Evolutionary conservation across 2,113 vertebrate species (phyloP), one percentile per base, ranked within the genome.

Genomic region (Megaleporinus macrocephalus): DNA sequence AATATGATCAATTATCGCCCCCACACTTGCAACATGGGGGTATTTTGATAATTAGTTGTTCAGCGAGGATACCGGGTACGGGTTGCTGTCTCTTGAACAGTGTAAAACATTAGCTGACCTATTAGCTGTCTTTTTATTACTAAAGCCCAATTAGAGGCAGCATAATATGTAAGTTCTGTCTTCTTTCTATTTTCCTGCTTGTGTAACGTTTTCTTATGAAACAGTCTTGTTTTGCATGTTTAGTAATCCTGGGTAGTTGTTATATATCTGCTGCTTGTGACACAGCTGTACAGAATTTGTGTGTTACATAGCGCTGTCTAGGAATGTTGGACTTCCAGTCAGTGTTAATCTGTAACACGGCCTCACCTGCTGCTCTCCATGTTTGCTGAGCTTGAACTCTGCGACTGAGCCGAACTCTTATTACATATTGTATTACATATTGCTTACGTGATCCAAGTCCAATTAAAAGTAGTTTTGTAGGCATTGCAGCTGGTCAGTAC

Each of bases 181-280:
- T 57, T 24, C 49, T 53, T 36, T 65, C 15, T 29, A 36, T 72
- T 78, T 78, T 65, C 11, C 14, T 53, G 18, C 57, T 82, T 84
- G 66, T 82, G 68, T 82, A 82, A 87, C 71, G 2, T 47, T 41
- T 76, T 73, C 22, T 15, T 27, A 41, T 53, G 66, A 78, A 44
- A 49, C 68, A 66, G 70, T 69, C 70, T 78, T 47, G 57, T 69
- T 82, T 80, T 71, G 62, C 18, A 61, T 49, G 15, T 78, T 27
- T 47, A 49, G 30, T 20, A 51, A 36, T 22, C 6, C 1, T 16
- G 18, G n/a, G 59, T 61, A 57, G 20, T 22, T 29, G 4, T 81
- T 29, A 65, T 55, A n/a, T 55, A 53, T 53, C n/a, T 11, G 7
- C 10, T 61, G 22, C 7, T 2, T 16, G 26, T 62, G 22, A 47